phyloP scores from a whole-genome alignment of 1,140 invertebrate species.

The Temnothorax nylanderi region DNA sequence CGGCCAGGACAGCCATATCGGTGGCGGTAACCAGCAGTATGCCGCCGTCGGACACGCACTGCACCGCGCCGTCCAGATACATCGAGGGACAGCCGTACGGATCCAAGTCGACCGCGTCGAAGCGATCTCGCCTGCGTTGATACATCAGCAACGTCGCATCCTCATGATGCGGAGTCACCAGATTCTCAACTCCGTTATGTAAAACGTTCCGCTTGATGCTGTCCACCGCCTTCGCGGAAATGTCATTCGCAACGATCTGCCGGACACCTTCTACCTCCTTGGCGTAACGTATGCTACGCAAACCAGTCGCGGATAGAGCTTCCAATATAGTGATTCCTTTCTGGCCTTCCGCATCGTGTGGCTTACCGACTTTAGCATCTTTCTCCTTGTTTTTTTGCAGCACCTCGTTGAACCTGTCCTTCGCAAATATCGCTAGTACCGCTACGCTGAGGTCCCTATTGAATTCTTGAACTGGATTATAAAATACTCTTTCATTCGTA shows the following conservation, averaged over 20 bases:
- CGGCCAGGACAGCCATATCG: constrained; percentile 98
- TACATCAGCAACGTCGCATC: constrained; percentile 97
- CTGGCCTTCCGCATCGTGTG: constrained; percentile 70
- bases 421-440: constrained; percentile 82
- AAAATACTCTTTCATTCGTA: constrained; percentile 93
- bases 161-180: constrained; percentile 90
- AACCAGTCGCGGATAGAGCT: constrained; percentile 97
- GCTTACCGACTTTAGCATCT: constrained; percentile 57
- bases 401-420: constrained; percentile 69
- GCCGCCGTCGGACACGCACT: constrained; percentile 92
- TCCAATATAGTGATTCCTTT: constrained; percentile 93
- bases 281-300: constrained; percentile 98
- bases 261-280: constrained; percentile 95
- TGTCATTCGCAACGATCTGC: constrained; percentile 97
- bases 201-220: constrained; percentile 94
- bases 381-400: constrained; percentile 66
- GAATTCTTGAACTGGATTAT: constrained; percentile 99
- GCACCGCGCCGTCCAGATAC: constrained; percentile 97
- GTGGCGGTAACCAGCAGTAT: constrained; percentile 98
- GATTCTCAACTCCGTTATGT: constrained; percentile 91
- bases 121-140: constrained; percentile 90
- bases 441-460: constrained; percentile 93
- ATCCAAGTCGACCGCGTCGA: constrained; percentile 97
- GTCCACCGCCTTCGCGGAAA: constrained; percentile 94
- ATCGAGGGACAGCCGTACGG: constrained; percentile 98